Evolutionary conservation across 2,113 vertebrate species (phyloP).

Genomic region (Takifugu bimaculatus): DNA sequence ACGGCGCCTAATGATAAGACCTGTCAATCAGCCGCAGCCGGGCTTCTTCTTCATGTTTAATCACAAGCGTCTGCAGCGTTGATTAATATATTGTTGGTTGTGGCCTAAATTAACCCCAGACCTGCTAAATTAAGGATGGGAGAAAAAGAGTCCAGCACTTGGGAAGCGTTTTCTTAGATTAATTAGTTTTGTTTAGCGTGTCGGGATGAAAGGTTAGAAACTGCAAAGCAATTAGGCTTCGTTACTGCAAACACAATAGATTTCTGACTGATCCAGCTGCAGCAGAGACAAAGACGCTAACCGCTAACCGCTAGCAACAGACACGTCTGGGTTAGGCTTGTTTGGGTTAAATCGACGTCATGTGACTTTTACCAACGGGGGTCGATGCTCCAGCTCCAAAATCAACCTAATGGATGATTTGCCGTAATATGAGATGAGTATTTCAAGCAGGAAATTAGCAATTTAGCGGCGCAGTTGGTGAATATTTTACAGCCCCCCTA

Average conservation of each 20-base stretch:
- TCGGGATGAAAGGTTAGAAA: slow-evolving; percentile 6
- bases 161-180: slow-evolving; percentile 9
- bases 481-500: too few species aligned
- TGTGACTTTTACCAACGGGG: too few species aligned
- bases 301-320: slow-evolving; percentile 18
- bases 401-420: too few species aligned
- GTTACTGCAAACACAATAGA: neutral
- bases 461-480: too few species aligned
- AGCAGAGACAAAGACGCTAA: too few species aligned
- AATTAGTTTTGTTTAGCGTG: neutral
- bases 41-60: slow-evolving; percentile 18
- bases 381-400: too few species aligned
- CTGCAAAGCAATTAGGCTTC: slow-evolving; percentile 14
- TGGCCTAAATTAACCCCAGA: slow-evolving; percentile 17
- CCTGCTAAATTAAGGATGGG: slow-evolving; percentile 15
- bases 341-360: too few species aligned
- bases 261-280: too few species aligned
- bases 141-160: slow-evolving; percentile 33
- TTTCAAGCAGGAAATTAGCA: too few species aligned
- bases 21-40: slow-evolving; percentile 47
- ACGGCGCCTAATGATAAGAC: slow-evolving; percentile 39
- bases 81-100: slow-evolving; percentile 16
- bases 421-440: too few species aligned
- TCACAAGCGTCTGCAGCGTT: neutral
- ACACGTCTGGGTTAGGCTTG: neutral